Evolutionary conservation across 1,140 invertebrate species (phyloP), one percentile per base, ranked within the genome.

Genomic region (Oncopeltus fasciatus): DNA sequence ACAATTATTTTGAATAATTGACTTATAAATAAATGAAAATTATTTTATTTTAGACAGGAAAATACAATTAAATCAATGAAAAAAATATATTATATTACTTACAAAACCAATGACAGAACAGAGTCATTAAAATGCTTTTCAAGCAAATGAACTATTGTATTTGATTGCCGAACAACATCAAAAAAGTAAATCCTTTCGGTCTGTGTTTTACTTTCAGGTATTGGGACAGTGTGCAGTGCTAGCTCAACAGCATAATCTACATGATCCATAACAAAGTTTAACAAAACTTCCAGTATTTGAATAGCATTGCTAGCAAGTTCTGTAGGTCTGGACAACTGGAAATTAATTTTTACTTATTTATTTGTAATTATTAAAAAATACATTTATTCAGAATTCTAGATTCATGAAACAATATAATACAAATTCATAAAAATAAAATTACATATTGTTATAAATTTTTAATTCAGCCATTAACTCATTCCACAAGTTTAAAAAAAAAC

Each of bases 191-290:
- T 84, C 71, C 92, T 80, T 67, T 95, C 81, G 51, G 85, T 82
- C 21, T 79, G 80, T 62, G 72, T 76, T 68, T 84, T 83, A 61
- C 86, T 88, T 74, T 98, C 95, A 1, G 91, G 85, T 28, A 94
- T 84, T 0, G 95, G 93, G 64, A 98, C 87, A 56, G 83, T 83
- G 70, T 95, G 90, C 47, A 98, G 74, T 0, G 90, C 95, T 20
- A 98, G 71, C 73, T 98, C 95, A 11, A 98, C 69, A 0, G 94
- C 95, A 77, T 98, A 98, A 73, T 97, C 92, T 1, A 98, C 87
- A 72, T 98, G 93, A 69, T 98, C 93, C 16, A 83, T 83, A 1
- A 99, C 74, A 72, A 88, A 87, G 65, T 92, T 86, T 5, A 95
- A 77, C 20, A 98, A 72, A 28, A 92, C 83, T 65, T 97, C 92